Evolutionary conservation across 2,113 vertebrate genomes (phyloP).

Genomic region (Malurus cyaneus): DNA sequence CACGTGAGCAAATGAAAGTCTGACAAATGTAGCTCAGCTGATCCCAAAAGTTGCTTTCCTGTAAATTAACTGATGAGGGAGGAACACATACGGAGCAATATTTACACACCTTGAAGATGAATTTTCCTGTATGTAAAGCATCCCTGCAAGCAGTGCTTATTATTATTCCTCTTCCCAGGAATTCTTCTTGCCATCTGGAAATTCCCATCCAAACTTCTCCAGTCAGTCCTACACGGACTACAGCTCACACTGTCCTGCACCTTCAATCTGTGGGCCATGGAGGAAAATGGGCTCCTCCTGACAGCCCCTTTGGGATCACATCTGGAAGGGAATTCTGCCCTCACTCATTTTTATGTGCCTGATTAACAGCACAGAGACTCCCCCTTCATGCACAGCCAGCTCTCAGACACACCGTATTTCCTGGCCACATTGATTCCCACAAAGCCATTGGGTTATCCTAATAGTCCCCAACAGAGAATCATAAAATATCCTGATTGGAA

Average conservation of each 20-base stretch:
- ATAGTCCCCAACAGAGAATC: fast-evolving
- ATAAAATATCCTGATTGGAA: neutral
- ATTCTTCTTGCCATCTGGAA: neutral
- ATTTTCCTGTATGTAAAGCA: neutral
- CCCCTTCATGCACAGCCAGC: neutral
- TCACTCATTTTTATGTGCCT: neutral
- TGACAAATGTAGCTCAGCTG: neutral
- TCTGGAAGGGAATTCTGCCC: neutral
- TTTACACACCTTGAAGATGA: neutral
- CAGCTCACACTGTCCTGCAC: neutral
- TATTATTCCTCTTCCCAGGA: neutral
- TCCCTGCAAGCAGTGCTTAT: neutral
- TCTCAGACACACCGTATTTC: fast-evolving
- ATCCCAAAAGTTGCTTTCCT: neutral
- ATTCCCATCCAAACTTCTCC: neutral
- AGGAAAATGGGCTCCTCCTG: neutral
- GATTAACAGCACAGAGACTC: neutral
- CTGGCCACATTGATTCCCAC: neutral
- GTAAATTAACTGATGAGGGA: neutral
- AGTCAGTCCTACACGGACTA: neutral
- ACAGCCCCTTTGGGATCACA: neutral
- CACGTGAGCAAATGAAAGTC: neutral
- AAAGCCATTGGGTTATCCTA: neutral
- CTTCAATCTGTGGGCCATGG: neutral
- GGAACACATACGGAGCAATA: neutral